Evolutionary conservation across 1,140 invertebrate species (phyloP), one percentile per base, ranked within the genome.

Genomic region (Diorhabda sublineata): DNA sequence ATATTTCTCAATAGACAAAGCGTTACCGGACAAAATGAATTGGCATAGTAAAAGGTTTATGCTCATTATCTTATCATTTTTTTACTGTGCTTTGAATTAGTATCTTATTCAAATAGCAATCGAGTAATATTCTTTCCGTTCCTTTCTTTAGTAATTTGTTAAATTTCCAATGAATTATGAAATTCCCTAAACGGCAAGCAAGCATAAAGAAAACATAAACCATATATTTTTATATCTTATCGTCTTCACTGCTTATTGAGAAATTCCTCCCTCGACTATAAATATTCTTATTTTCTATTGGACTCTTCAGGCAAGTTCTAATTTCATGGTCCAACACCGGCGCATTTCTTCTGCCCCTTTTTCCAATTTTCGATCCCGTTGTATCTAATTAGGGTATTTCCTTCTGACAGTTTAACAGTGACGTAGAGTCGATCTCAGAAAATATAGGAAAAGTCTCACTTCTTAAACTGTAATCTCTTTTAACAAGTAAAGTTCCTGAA

Each of bases 321-420:
- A 78, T 78, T 78, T 78, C 77, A 78, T 77, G 77, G 73, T 78
- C 75, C 71, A 71, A 76, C 76, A 76, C 75, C 70, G 73, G 70
- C 72, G 72, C 69, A 61, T 70, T 70, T 72, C 72, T 73, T 67
- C 67, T 60, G 65, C 70, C 71, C 72, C 74, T 71, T 71, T 72
- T 73, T 77, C 71, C 74, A 74, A 74, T 74, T 75, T 71, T 70
- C 65, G 68, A 73, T 73, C 70, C 72, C 73, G 6, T 71, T 72
- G 74, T 74, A 75, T 75, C 76, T 78, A 77, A 78, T 78, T 78
- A 78, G 71, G 71, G 70, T 77, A 77, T 76, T 73, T 76, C 73
- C 73, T 65, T 67, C 69, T 74, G 69, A 74, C 72, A 63, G 64
- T 65, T 42, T 44, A 5, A n/a, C 63, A 64, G 63, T 64, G 63